Base-by-base conservation (phyloP, 2,888 invertebrate genomes). In the Microctonus aethiopoides region DNA sequence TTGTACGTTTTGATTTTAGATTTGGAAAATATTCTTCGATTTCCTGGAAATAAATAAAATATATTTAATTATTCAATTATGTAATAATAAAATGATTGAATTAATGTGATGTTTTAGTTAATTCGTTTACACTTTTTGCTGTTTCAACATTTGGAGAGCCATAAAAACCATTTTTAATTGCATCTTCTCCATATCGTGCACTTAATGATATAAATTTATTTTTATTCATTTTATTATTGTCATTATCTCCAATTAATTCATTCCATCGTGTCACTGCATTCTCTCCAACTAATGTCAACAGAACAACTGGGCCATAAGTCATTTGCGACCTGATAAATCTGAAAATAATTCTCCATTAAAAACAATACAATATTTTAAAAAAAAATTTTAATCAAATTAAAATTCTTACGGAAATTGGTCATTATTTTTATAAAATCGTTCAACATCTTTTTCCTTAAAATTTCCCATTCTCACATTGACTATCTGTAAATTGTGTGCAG, bases 261-360 rank as follows among this genome's bases (percentile, higher is more conserved):
- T 87, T 79, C 89, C 91, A 92, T 60, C 87, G 87, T 20, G 87
- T 80, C 5, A 94, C 88, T 7, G 92, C 92, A 84, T 93, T 89
- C 77, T 91, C 91, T 0, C 93, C 94, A 60, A 95, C 90, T 64
- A 96, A 81, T 84, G 95, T 93, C 80, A 95, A 80, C 0, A 92
- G 93, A 78, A 93, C 87, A 0, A 94, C 89, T 13, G 92, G 89
- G 16, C 93, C 93, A 54, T 92, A 92, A 29, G 90, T 90, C 32
- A 95, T 85, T 81, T 90, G 88, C 70, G 91, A 91, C 62, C 93
- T 79, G 46, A 92, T 84, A 75, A 89, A 88, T 70, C 92, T 92
- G 75, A 62, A 80, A 76, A 60, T 54, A 67, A 60, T 16, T 46
- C 5, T 6, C 75, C 69, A 66, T 54, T 63, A 60, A 67, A 34